Evolutionary conservation across 1,140 invertebrate genomes (phyloP).

Genomic region (Neotoxoptera formosana): DNA sequence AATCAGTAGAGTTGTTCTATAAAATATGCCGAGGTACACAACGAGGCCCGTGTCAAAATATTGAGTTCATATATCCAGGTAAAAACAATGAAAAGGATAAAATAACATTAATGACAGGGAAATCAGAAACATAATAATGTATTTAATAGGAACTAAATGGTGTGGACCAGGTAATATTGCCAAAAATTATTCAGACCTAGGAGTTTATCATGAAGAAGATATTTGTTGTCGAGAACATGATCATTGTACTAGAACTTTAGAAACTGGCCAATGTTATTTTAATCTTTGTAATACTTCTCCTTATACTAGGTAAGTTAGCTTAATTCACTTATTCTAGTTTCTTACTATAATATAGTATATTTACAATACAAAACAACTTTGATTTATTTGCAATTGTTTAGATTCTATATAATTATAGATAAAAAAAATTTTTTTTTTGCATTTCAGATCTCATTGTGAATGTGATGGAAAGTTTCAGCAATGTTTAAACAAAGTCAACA

Average conservation of each 20-base stretch:
- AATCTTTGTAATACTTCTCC: conserved; percentile 57
- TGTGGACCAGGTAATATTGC: conserved; percentile 75
- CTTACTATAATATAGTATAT: not conserved
- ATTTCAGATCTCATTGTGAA: conserved; percentile 54
- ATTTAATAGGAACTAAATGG: conserved; percentile 72
- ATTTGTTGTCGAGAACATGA: conserved; percentile 81
- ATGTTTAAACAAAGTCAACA: conserved; percentile 47
- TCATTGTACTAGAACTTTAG: conserved; percentile 68
- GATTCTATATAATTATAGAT: not conserved
- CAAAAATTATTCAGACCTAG: conserved; percentile 72
- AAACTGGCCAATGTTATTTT: conserved; percentile 40
- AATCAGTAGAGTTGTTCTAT: conserved; percentile 43
- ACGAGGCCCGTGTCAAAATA: conserved; percentile 22
- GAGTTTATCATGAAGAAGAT: conserved; percentile 72
- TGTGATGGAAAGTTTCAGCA: conserved; percentile 42
- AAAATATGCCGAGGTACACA: conserved; percentile 36
- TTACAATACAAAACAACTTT: not conserved
- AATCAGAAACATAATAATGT: not conserved
- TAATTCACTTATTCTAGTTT: not conserved
- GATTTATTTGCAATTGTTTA: not conserved
- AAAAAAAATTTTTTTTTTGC: not conserved
- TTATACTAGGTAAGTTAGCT: conserved; percentile 54
- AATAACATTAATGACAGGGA: not conserved
- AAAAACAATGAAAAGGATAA: not conserved
- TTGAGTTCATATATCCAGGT: conserved; percentile 51